These are phyloP conservation scores for Hippopotamyrus pictus DNA, from an alignment of 2,797 vertebrate genomes.

Conservation along the genomic window DNA sequence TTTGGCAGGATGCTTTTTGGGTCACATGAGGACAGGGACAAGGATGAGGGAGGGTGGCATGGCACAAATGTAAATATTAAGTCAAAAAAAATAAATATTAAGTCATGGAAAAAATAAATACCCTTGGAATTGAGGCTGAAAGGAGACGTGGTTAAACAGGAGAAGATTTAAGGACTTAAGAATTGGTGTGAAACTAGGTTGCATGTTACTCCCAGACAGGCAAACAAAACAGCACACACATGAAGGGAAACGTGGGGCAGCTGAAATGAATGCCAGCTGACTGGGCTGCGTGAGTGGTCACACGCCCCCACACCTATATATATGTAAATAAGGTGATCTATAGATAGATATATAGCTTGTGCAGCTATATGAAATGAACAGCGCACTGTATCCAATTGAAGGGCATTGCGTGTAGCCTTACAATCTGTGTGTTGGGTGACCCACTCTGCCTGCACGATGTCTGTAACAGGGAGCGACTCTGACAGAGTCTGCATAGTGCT, in stretches of 20 bases:
- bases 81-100: neutral
- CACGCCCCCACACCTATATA: neutral
- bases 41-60: neutral
- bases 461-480: neutral
- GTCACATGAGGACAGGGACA: neutral
- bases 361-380: neutral
- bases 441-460: neutral
- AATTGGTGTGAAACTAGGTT: neutral
- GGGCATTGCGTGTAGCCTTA: neutral
- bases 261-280: neutral
- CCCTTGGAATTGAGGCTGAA: neutral
- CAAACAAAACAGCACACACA: neutral
- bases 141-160: neutral
- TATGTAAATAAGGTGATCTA: neutral
- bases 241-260: neutral
- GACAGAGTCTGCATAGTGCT: constrained; percentile 6
- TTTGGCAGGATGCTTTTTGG: neutral
- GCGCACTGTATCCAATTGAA: neutral
- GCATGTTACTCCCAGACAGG: neutral
- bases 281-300: neutral
- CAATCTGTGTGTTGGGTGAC: neutral
- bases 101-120: neutral
- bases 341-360: neutral
- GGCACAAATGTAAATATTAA: neutral
- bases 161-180: neutral